Evolutionary conservation across 1,140 invertebrate species (phyloP).

Genomic region (Megalonaias nervosa): DNA sequence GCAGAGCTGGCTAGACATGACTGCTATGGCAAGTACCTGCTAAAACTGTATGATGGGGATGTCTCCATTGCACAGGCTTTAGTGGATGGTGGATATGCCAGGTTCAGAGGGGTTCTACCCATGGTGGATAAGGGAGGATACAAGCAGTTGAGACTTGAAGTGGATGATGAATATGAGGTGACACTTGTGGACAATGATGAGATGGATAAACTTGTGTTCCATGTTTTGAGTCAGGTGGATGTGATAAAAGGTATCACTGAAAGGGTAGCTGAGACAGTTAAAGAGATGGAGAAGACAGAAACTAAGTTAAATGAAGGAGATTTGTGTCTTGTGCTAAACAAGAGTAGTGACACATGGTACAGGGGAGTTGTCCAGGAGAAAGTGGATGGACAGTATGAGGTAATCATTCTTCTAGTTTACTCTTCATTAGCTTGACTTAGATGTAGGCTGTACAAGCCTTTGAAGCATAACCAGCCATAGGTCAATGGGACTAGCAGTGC

Average conservation of each 20-base stretch:
- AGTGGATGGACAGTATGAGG: too few species aligned
- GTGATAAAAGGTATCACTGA: constrained; percentile 9
- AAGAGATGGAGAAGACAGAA: neutral
- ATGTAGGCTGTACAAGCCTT: too few species aligned
- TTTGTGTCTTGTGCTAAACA: neutral
- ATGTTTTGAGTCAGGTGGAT: neutral
- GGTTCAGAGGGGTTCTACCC: neutral
- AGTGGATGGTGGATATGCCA: constrained; percentile 13
- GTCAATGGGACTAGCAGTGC: too few species aligned
- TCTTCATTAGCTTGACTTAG: too few species aligned
- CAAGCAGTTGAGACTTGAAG: neutral
- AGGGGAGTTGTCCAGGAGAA: too few species aligned
- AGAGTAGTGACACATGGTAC: too few species aligned
- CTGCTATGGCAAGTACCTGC: neutral
- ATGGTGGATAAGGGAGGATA: too few species aligned
- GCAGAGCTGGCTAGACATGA: neutral
- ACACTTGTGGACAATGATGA: constrained; percentile 24
- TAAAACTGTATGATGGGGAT: constrained; percentile 21
- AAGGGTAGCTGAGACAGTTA: constrained; percentile 14
- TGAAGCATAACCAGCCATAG: too few species aligned
- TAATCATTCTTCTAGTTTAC: too few species aligned
- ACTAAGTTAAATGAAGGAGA: constrained; percentile 13
- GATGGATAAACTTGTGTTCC: constrained; percentile 29
- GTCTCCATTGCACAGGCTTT: constrained; percentile 3
- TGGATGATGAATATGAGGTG: constrained; percentile 20